Evolutionary conservation across 2,113 vertebrate genomes (phyloP).

Genomic region (Gasterosteus nipponicus): DNA sequence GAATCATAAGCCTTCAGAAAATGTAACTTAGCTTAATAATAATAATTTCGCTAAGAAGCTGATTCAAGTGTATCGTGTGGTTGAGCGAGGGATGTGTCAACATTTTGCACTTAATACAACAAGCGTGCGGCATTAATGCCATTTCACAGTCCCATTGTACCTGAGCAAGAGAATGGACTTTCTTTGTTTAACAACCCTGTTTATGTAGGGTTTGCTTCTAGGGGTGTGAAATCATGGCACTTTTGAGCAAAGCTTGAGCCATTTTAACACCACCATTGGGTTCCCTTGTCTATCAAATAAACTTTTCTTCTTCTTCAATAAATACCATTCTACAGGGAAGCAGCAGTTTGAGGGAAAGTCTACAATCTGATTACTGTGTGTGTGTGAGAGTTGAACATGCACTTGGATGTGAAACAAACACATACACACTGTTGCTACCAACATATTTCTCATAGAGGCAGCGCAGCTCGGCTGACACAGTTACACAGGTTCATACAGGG

Average conservation of each 20-base stretch:
- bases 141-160: constrained; percentile 13
- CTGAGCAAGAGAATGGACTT: not conserved
- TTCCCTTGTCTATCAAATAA: not conserved
- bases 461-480: constrained; percentile 59
- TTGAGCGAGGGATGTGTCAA: not conserved
- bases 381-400: constrained; percentile 22
- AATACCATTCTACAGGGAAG: not conserved
- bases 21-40: not conserved
- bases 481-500: constrained; percentile 60
- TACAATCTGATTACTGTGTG: too few relatives aligned
- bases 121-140: not conserved
- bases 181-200: not conserved
- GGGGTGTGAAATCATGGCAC: not conserved
- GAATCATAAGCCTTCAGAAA: not conserved
- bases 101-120: constrained; percentile 6
- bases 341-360: not conserved
- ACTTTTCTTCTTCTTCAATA: not conserved
- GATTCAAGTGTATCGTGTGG: not conserved
- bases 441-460: constrained; percentile 41
- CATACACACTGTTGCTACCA: constrained; percentile 12
- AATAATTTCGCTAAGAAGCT: constrained; percentile 4
- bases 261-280: not conserved
- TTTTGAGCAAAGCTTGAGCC: not conserved
- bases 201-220: not conserved
- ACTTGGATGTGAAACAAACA: constrained; percentile 25